Evolutionary conservation across 2,797 vertebrate species (phyloP).

Genomic region (Syncerus caffer): DNA sequence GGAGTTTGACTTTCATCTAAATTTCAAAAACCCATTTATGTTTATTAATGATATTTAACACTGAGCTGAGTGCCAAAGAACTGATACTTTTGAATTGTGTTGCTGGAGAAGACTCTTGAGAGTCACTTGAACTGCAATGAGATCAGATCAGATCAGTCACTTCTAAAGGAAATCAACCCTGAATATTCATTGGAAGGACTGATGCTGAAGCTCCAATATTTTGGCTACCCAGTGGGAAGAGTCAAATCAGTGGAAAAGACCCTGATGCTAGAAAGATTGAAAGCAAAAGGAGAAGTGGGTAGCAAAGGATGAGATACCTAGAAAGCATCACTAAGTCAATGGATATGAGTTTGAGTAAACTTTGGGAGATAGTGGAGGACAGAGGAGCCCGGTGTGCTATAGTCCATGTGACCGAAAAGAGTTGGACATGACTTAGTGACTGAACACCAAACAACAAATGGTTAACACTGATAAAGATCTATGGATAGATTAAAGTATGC

Average conservation of each 20-base stretch:
- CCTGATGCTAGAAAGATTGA: not conserved
- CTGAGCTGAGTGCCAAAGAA: not conserved
- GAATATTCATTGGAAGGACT: not conserved
- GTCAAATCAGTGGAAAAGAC: not conserved
- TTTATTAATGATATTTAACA: not conserved
- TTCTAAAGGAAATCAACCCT: not conserved
- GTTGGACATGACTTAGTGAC: not conserved
- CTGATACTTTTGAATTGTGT: not conserved
- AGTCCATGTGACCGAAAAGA: accelerated
- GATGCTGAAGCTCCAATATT: not conserved
- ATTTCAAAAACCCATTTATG: too few relatives aligned
- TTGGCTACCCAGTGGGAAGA: not conserved
- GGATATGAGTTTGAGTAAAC: not conserved
- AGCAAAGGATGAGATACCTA: not conserved
- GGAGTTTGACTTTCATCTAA: not conserved
- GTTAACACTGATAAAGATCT: not conserved
- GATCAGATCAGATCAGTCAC: not conserved
- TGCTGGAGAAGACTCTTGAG: not conserved
- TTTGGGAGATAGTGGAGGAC: not conserved
- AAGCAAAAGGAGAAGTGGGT: not conserved
- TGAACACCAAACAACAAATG: not conserved
- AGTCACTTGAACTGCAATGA: not conserved
- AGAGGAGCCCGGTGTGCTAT: not conserved
- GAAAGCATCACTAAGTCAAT: not conserved
- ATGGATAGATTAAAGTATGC: not conserved